Percentiles rank a stretch among this genome's conserved stretches.
Evolutionary conservation across 2,113 vertebrate genomes (phyloP).

Genomic region (Solea solea): DNA sequence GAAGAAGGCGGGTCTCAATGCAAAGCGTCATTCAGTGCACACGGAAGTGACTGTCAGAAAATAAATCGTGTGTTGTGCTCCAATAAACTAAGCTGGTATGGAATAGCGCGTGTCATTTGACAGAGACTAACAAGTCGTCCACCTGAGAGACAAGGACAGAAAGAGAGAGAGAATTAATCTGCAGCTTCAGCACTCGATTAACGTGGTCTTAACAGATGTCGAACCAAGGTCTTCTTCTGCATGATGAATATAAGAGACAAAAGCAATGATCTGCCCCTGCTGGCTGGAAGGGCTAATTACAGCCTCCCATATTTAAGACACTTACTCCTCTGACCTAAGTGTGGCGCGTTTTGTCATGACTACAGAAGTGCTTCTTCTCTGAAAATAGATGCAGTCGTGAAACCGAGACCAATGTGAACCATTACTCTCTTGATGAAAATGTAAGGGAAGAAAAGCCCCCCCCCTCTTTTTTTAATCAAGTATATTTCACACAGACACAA

Average conservation of each 20-base stretch:
- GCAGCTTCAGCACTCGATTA: too few species aligned
- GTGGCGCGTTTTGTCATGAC: slow-evolving; percentile 29
- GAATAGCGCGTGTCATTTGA: background rate
- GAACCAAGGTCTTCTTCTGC: background rate
- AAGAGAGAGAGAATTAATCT: background rate
- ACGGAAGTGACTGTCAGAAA: slow-evolving; percentile 41
- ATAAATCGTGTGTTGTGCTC: rapidly evolving
- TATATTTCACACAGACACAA: too few species aligned
- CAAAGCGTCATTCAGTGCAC: background rate
- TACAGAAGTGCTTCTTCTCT: background rate
- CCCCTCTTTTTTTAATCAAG: too few species aligned
- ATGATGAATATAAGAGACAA: too few species aligned
- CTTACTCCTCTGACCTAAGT: slow-evolving; percentile 18
- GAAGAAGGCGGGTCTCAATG: background rate
- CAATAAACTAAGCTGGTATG: background rate
- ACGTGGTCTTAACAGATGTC: too few species aligned
- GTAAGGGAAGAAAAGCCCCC: too few species aligned
- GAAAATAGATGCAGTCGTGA: background rate
- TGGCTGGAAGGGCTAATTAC: slow-evolving; percentile 30
- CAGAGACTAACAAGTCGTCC: background rate
- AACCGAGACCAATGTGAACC: background rate
- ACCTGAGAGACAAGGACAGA: background rate
- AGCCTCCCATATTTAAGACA: background rate
- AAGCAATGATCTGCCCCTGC: slow-evolving; percentile 24
- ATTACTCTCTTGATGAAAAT: too few species aligned